Conservation (phyloP, 2,888 invertebrate species). For the Ectropis crepuscularia region DNA sequence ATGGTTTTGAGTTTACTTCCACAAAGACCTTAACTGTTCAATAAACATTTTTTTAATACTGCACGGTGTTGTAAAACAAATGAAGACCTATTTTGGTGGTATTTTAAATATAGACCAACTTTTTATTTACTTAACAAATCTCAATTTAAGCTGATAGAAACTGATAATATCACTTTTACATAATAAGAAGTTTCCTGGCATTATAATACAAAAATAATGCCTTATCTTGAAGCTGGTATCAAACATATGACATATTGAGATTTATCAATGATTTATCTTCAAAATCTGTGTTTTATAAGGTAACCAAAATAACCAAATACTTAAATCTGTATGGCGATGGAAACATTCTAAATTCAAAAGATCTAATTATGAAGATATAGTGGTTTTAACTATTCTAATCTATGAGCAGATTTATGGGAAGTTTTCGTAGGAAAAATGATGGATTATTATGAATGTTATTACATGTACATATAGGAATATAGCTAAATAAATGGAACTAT, state of each 20-base stretch:
- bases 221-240: slow-evolving; percentile 15
- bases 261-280: slow-evolving; percentile 49
- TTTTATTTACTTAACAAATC: no score
- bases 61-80: no score
- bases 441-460: no score
- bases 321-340: not conserved
- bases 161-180: not conserved
- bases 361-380: no score
- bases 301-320: not conserved
- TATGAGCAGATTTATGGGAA: not conserved
- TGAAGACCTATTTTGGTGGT: no score
- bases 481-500: not conserved
- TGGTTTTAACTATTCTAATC: not conserved
- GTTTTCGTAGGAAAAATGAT: no score
- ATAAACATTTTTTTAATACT: no score
- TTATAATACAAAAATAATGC: not conserved
- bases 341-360: no score
- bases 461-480: not conserved
- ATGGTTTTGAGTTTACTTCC: no score
- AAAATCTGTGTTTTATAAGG: slow-evolving; percentile 1
- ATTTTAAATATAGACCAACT: no score
- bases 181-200: not conserved
- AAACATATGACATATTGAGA: slow-evolving; percentile 29
- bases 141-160: no score
- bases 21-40: no score